A percentile compares a stretch with the other conserved stretches of the same genome.
phyloP scores from a whole-genome alignment of 2,888 invertebrate species.

The Tryphoninae sp. region DNA sequence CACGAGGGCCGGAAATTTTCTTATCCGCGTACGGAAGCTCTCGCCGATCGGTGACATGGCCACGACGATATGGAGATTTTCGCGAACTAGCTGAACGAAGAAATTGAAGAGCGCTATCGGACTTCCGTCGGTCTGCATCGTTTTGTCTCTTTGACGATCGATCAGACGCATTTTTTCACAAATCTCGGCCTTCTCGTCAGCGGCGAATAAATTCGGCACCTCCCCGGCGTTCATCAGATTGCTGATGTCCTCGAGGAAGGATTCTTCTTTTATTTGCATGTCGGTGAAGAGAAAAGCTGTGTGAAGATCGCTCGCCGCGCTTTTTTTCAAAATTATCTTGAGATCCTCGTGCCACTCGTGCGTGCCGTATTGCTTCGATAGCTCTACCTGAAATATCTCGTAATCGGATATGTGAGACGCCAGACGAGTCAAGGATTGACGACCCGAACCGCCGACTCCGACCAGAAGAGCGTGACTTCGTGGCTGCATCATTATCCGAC shows the following conservation, averaged over 20 bases:
- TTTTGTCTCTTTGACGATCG: constrained; percentile 93
- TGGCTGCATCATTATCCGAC: constrained; percentile 95
- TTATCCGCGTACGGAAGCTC: constrained; percentile 89
- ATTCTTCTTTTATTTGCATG: constrained; percentile 96
- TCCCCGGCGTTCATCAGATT: constrained; percentile 96
- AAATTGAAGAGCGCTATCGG: constrained; percentile 94
- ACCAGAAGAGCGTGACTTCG: constrained; percentile 94
- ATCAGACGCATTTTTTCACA: constrained; percentile 96
- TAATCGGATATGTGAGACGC: constrained; percentile 96
- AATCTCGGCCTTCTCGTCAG: constrained; percentile 94
- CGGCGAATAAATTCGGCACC: constrained; percentile 93
- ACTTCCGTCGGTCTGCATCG: constrained; percentile 95
- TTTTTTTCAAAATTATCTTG: constrained; percentile 89
- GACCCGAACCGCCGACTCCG: constrained; percentile 96
- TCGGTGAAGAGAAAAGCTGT: constrained; percentile 95
- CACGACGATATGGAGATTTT: constrained; percentile 94
- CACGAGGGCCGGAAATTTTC: constrained; percentile 95
- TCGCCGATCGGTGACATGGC: constrained; percentile 97
- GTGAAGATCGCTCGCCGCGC: constrained; percentile 92
- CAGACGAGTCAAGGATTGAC: constrained; percentile 94
- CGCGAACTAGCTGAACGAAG: constrained; percentile 93
- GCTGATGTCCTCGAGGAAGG: constrained; percentile 95
- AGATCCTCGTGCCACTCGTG: constrained; percentile 96
- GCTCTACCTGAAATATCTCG: constrained; percentile 95
- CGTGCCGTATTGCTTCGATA: constrained; percentile 91